Evolutionary conservation across 2,113 vertebrate species (phyloP), one percentile per base, ranked within the genome.

Genomic region (Hirundichthys speculiger): DNA sequence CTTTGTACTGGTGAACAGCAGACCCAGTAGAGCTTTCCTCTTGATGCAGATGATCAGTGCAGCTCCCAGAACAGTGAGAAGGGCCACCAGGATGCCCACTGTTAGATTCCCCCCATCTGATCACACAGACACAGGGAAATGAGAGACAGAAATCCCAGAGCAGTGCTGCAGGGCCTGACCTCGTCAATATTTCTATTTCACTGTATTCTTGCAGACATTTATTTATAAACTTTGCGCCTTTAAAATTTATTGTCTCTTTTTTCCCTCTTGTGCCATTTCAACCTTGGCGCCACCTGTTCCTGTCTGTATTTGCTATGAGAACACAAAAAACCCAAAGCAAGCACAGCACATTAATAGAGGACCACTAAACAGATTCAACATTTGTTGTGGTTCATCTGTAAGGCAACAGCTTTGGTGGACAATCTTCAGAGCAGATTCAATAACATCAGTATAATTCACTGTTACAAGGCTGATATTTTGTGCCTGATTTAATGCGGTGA

Each of bases 1-100:
- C 83, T 95, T 96, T 66, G 96, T 96, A 64, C 93, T 93, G 53
- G 91, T 90, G 82, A 94, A 94, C 55, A 99, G 76, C 73, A 94
- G 89, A 13, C 69, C 84, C 38, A 93, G 84, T 9, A 98, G 80
- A 27, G 90, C 86, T 81, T 94, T 97, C 75, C 95, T 95, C 84
- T 96, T 98, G 77, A 99, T 80, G 80, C 93, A 97, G 64, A 93
- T 61, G 64, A 93, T 71, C 41, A 93, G 85, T 1, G 91, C 94
- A 13, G 93, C 94, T 1, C 87, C 88, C n/a, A 94, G 75, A 18
- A 97, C 87, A 38, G 91, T 92, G 69, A 97, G 89, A 21, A 93
- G 53, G 12, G 93, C 92, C 59, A 94, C 91, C 86, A 98, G 59
- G 43, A 95, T 79, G 5, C 94, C 96, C 25, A 92, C 47, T 0